phyloP scores from a whole-genome alignment of 2,888 invertebrate genomes.

The Caenorhabditis japonica region DNA sequence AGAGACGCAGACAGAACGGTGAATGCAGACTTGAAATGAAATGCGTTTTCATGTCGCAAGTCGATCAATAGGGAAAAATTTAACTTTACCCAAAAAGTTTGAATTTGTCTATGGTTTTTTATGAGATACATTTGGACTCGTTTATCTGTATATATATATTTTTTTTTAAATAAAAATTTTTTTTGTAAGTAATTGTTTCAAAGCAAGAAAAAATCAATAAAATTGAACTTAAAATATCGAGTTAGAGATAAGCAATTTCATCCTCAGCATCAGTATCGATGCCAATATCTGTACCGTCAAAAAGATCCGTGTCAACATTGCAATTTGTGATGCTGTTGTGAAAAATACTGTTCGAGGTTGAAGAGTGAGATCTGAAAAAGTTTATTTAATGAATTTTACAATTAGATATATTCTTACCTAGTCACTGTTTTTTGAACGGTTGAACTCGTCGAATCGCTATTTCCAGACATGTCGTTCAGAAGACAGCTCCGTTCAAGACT shows the following conservation, averaged over 20 bases:
- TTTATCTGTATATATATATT: too few relatives aligned
- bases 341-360: conserved; percentile 31
- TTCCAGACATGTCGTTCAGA: conserved; percentile 49
- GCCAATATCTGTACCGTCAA: conserved; percentile 15
- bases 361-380: conserved; percentile 31
- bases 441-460: conserved; percentile 42
- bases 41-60: too few relatives aligned
- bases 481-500: conserved; percentile 49
- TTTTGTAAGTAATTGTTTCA: not conserved
- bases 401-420: conserved; percentile 6
- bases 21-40: too few relatives aligned
- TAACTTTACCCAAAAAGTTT: too few relatives aligned
- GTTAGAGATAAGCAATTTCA: conserved; percentile 48
- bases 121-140: too few relatives aligned
- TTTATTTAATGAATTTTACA: not conserved
- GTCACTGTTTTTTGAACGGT: conserved; percentile 34
- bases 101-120: too few relatives aligned
- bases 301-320: conserved; percentile 43
- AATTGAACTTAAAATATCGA: not conserved
- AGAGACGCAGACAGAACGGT: too few relatives aligned
- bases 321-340: conserved; percentile 30
- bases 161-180: not conserved
- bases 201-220: conserved; percentile 5
- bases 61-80: too few relatives aligned
- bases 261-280: conserved; percentile 46